Conservation (phyloP, 2,888 invertebrate genomes). For the Yponomeuta plumbellus region DNA sequence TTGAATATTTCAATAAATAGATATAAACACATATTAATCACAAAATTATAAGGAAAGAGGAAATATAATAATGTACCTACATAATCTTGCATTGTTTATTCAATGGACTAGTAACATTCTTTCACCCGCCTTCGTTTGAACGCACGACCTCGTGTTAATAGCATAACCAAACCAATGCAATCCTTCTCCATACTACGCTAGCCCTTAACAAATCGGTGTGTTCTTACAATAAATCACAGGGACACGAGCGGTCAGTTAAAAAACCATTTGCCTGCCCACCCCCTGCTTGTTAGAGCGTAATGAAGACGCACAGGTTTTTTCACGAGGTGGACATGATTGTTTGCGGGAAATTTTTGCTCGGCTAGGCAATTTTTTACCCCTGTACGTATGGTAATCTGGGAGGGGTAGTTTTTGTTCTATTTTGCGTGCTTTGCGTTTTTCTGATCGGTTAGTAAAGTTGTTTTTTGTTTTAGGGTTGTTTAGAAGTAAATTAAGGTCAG, state of each 20-base stretch:
- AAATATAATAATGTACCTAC: too few relatives aligned
- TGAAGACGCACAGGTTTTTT: slow-evolving; percentile 31
- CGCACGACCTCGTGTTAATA: too few relatives aligned
- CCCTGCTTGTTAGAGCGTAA: slow-evolving; percentile 30
- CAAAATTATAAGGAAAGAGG: too few relatives aligned
- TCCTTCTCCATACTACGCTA: slow-evolving; percentile 30
- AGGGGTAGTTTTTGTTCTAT: slow-evolving; percentile 24
- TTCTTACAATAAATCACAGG: slow-evolving; percentile 64
- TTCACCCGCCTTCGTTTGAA: too few relatives aligned
- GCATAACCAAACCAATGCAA: slow-evolving; percentile 17
- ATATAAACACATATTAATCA: too few relatives aligned
- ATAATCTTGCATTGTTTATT: too few relatives aligned
- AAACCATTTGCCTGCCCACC: slow-evolving; percentile 49
- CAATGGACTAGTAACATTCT: neutral
- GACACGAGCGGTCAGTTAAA: slow-evolving; percentile 53
- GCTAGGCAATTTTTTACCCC: neutral
- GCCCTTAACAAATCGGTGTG: slow-evolving; percentile 23
- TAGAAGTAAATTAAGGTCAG: neutral
- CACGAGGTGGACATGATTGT: slow-evolving; percentile 31
- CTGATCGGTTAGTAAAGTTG: neutral
- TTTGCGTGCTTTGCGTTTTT: slow-evolving; percentile 10
- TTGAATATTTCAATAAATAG: too few relatives aligned
- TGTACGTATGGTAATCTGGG: slow-evolving; percentile 3
- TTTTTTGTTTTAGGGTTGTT: slow-evolving; percentile 3
- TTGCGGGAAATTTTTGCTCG: slow-evolving; percentile 35